Percentiles rank a stretch among this genome's conserved stretches.
phyloP scores from a whole-genome alignment of 53 echinoderm and acorn worm species.

The Apostichopus leukothele region DNA sequence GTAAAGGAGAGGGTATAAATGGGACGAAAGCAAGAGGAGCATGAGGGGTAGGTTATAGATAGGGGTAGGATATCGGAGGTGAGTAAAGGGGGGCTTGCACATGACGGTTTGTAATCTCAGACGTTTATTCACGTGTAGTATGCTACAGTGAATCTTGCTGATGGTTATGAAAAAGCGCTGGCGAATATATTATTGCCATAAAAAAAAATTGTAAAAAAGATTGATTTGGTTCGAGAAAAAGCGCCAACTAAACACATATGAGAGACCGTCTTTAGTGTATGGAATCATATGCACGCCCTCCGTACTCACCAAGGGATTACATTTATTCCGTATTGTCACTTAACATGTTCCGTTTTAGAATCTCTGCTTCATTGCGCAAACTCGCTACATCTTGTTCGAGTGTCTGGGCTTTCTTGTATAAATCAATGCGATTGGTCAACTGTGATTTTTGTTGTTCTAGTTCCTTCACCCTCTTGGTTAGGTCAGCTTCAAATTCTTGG shows the following conservation, averaged over 20 bases:
- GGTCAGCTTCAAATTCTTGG: conserved; percentile 43
- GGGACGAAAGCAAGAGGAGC: no score
- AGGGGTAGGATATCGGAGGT: not conserved
- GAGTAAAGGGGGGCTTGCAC: conserved; percentile 47
- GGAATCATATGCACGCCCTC: conserved; percentile 47
- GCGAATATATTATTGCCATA: no score
- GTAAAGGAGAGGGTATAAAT: no score
- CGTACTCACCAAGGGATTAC: conserved; percentile 28
- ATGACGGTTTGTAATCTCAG: conserved; percentile 16
- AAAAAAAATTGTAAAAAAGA: no score
- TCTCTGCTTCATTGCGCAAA: conserved; percentile 42
- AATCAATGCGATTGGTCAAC: conserved; percentile 33
- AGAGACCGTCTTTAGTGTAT: not conserved
- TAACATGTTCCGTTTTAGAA: conserved; percentile 48
- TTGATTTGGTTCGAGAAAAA: no score
- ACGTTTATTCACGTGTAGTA: not conserved
- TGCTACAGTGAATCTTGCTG: no score
- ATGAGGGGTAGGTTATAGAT: no score
- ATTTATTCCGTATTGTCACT: conserved; percentile 38
- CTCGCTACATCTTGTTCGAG: conserved; percentile 45
- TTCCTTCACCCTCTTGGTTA: conserved; percentile 37
- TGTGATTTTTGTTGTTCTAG: conserved; percentile 41
- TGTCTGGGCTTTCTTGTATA: conserved; percentile 48
- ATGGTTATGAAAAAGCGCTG: no score
- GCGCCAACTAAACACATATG: no score